Conservation (phyloP, 2,888 invertebrate species). For the Periphyllus acericola region DNA sequence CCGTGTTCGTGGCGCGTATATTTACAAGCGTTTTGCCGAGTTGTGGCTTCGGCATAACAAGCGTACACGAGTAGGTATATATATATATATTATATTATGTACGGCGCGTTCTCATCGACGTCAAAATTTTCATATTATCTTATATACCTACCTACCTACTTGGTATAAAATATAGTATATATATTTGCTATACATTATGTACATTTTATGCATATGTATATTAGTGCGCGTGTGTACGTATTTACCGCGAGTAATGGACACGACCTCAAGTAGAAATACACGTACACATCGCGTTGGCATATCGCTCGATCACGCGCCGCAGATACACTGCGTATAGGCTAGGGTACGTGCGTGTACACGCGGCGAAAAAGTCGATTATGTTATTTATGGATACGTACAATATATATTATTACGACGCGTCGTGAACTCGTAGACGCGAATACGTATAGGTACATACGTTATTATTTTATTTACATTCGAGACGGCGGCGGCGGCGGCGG, state of each 20-base stretch:
- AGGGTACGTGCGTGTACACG: not conserved
- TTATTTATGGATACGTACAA: conserved; percentile 30
- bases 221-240: not conserved
- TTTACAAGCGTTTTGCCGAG: not conserved
- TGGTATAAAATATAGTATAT: not conserved
- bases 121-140: conserved; percentile 23
- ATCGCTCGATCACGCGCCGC: conserved; percentile 33
- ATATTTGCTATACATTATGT: not conserved
- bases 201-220: not conserved
- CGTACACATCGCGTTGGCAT: conserved; percentile 14
- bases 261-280: conserved; percentile 15
- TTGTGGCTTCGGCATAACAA: not conserved
- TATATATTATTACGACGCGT: not conserved
- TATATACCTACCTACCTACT: not conserved
- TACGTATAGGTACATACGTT: not conserved
- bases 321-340: not conserved
- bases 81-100: not conserved
- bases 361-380: conserved; percentile 42
- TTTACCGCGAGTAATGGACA: not conserved
- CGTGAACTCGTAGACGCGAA: not conserved
- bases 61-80: no score
- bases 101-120: not conserved
- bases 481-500: not conserved
- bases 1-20: not conserved
- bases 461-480: not conserved